Base-by-base conservation (phyloP, 2,797 vertebrate genomes). In the Cuniculus paca region DNA sequence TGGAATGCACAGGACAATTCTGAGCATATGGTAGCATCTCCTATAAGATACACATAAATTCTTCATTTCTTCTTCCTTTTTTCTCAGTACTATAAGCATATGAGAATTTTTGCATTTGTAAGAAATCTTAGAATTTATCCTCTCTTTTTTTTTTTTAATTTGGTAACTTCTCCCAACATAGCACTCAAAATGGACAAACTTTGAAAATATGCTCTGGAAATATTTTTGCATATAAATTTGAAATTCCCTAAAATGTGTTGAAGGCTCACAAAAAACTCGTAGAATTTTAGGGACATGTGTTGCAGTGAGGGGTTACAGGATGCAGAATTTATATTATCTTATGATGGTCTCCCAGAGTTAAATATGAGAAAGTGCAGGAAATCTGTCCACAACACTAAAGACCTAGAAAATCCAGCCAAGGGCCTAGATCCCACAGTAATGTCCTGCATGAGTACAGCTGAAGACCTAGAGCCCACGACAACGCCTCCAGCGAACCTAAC, bases 211-310 rank as follows among this genome's bases (percentile, higher is more conserved):
- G 60, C 28, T 60, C 28, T 19, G 2, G 7, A 85, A 83, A 92
- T 42, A 16, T 1, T 52, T 84, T 92, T 95, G 63, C 68, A 39
- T 77, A 42, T 56, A 65, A 68, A 36, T 86, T 60, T 56, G 20
- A 94, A 92, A 83, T 92, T 88, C 5, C 36, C 31, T 78, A 86
- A 92, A 92, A 61, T 75, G 7, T 56, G 48, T 74, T 78, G n/a
- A 89, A 26, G 45, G 39, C 0, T 89, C 48, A 75, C 10, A 50
- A 36, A 48, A 79, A 92, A 36, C 9, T 60, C 13, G 16, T 79
- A 45, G 34, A 81, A 63, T 84, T 58, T 94, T 75, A 70, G 82
- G 13, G 6, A n/a, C n/a, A n/a, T n/a, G n/a, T n/a, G n/a, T n/a
- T n/a, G n/a, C n/a, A n/a, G n/a, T n/a, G n/a, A n/a, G n/a, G n/a